phyloP scores from a whole-genome alignment of 2,797 vertebrate species.

The Oreochromis mossambicus region DNA sequence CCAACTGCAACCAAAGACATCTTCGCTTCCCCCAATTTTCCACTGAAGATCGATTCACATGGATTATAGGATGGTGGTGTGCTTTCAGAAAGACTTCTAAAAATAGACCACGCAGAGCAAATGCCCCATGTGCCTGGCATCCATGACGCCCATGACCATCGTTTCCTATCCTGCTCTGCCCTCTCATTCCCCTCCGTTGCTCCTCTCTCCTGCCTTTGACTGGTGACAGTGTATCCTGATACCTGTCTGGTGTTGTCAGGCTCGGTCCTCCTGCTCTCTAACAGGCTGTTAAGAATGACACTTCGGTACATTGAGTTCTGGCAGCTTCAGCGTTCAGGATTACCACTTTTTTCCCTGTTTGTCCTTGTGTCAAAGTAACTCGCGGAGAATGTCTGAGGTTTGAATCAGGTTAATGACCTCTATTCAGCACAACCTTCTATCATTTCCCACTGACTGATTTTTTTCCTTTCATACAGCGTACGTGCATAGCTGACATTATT shows the following conservation, averaged over 20 bases:
- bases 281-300: constrained; percentile 36
- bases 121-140: constrained; percentile 1
- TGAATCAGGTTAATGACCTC: constrained; percentile 18
- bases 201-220: neutral
- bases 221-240: neutral
- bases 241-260: constrained; percentile 4
- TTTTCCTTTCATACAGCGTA: neutral
- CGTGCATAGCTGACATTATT: neutral
- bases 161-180: neutral
- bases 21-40: constrained; percentile 10
- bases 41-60: constrained; percentile 45
- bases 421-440: neutral
- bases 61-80: constrained; percentile 24
- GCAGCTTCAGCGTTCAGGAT: constrained; percentile 9
- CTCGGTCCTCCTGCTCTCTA: constrained; percentile 18
- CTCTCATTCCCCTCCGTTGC: neutral
- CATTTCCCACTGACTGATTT: neutral
- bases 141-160: neutral
- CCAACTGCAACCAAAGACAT: constrained; percentile 11
- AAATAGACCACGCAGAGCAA: constrained; percentile 27
- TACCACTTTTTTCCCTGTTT: constrained; percentile 5
- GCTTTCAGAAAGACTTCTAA: constrained; percentile 34
- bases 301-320: constrained; percentile 16
- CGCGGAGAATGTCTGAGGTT: neutral
- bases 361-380: constrained; percentile 16